Percentiles rank a stretch among this genome's conserved stretches.
Conservation (phyloP, 1,140 invertebrate species). For the Homarus americanus region DNA sequence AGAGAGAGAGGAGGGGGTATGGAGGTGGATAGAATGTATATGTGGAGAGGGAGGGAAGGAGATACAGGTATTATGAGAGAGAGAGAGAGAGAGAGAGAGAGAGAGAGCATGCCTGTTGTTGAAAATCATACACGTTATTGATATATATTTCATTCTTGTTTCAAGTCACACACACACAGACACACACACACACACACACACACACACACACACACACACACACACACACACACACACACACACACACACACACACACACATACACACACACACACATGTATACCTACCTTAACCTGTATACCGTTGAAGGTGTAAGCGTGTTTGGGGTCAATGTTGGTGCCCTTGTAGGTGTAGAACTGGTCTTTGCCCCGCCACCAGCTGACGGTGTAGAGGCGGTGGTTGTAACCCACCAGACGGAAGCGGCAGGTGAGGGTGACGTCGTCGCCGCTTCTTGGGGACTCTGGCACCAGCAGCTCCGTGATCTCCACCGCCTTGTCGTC, state of each 20-base stretch:
- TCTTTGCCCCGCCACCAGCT: conserved; percentile 89
- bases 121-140: too few species aligned
- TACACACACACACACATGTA: too few species aligned
- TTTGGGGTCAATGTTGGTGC: conserved; percentile 84
- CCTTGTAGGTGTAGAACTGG: conserved; percentile 88
- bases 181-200: too few species aligned
- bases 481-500: conserved; percentile 63
- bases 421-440: conserved; percentile 83
- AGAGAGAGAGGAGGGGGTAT: not conserved
- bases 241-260: too few species aligned
- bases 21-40: not conserved
- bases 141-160: too few species aligned
- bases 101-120: not conserved
- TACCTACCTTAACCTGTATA: conserved; percentile 86
- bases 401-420: conserved; percentile 87
- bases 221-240: too few species aligned
- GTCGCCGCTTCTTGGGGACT: conserved; percentile 46
- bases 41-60: not conserved
- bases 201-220: too few species aligned
- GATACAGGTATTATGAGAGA: not conserved
- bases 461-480: conserved; percentile 52
- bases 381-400: conserved; percentile 85
- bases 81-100: not conserved
- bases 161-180: too few species aligned
- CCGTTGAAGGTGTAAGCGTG: conserved; percentile 83